These are phyloP conservation scores for Tetranychus cinnabarinus DNA, from an alignment of 1,140 invertebrate genomes.

Conservation along the genomic window DNA sequence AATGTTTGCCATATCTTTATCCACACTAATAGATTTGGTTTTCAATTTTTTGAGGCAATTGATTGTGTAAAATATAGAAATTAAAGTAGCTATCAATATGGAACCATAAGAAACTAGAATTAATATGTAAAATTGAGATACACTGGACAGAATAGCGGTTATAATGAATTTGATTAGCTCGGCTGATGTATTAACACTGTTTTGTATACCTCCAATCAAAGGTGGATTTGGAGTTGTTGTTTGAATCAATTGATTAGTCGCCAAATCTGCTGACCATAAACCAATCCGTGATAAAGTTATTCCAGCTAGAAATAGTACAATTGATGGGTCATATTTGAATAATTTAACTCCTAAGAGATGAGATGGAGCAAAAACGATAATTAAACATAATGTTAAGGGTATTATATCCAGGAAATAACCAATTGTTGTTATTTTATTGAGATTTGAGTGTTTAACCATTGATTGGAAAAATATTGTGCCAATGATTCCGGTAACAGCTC, in stretches of 20 bases:
- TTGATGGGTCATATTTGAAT: neutral
- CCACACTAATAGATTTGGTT: too few species aligned
- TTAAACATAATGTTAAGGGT: neutral
- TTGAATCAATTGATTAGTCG: conserved; percentile 32
- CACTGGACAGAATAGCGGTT: neutral
- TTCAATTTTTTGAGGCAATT: neutral
- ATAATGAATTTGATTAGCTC: neutral
- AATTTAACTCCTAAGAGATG: neutral
- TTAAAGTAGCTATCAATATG: too few species aligned
- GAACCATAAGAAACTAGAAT: neutral
- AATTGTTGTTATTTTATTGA: neutral
- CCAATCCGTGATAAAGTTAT: conserved; percentile 14
- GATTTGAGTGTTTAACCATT: neutral
- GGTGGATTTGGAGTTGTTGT: conserved; percentile 7
- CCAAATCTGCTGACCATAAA: conserved; percentile 33
- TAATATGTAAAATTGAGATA: neutral
- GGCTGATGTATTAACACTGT: neutral
- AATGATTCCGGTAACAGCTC: neutral
- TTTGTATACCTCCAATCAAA: neutral
- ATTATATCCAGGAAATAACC: neutral
- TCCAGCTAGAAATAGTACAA: neutral
- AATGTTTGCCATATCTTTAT: too few species aligned
- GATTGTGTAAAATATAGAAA: neutral
- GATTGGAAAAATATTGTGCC: neutral
- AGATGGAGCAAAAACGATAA: neutral